phyloP scores from a whole-genome alignment of 2,888 invertebrate genomes.

The Ormyrus nitidulus region DNA sequence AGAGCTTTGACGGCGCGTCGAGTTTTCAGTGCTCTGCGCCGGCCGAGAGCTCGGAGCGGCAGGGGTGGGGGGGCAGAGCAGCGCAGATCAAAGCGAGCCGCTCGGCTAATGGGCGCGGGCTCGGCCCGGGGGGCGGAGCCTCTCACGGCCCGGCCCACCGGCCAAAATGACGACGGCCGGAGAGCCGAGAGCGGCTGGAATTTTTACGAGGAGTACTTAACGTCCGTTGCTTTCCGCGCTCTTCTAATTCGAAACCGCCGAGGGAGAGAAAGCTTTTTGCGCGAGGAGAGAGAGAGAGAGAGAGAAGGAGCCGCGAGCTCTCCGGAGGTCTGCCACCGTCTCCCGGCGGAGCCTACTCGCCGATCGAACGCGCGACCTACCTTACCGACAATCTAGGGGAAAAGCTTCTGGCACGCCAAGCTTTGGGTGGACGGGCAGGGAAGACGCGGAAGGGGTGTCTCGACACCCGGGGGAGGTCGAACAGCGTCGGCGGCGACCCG shows the following conservation, averaged over 20 bases:
- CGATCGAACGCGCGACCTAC: slow-evolving; percentile 4
- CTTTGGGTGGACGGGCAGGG: too few relatives aligned
- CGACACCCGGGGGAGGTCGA: too few relatives aligned
- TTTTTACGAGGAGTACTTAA: slow-evolving; percentile 75
- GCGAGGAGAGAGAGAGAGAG: not conserved
- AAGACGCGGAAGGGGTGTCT: too few relatives aligned
- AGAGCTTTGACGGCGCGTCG: slow-evolving; percentile 73
- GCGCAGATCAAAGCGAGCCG: slow-evolving; percentile 56
- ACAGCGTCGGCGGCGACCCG: too few relatives aligned
- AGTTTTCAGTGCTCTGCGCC: slow-evolving; percentile 63
- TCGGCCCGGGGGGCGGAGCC: slow-evolving; percentile 55
- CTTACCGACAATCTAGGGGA: slow-evolving; percentile 13
- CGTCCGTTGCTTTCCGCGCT: slow-evolving; percentile 61
- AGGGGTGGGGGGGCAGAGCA: slow-evolving; percentile 46
- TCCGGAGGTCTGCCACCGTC: not conserved
- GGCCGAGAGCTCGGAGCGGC: slow-evolving; percentile 52
- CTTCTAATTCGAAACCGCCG: not conserved
- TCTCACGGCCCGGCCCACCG: slow-evolving; percentile 60
- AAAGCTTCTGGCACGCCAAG: too few relatives aligned
- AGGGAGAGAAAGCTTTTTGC: slow-evolving; percentile 36
- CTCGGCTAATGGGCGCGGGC: slow-evolving; percentile 55
- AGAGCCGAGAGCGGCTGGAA: slow-evolving; percentile 67
- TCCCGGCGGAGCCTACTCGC: not conserved
- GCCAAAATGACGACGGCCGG: slow-evolving; percentile 71
- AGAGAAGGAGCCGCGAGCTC: not conserved